phyloP scores from a whole-genome alignment of 2,113 vertebrate species.

The Symphodus melops region DNA sequence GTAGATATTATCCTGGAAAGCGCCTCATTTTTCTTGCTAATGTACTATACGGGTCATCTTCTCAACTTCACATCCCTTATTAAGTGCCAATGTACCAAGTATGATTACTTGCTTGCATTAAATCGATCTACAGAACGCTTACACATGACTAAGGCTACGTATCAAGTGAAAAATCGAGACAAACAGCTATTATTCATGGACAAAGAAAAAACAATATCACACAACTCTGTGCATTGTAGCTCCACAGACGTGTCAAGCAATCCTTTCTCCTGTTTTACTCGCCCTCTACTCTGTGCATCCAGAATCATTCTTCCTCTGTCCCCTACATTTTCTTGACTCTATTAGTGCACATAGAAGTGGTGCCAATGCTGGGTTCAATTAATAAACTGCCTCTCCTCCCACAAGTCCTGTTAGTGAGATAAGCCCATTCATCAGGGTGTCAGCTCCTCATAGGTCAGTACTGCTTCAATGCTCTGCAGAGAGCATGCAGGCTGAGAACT shows the following conservation, averaged over 20 bases:
- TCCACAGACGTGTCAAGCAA: background rate
- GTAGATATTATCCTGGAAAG: background rate
- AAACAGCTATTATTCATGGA: conserved; percentile 13
- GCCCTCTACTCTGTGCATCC: background rate
- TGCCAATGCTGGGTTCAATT: conserved; percentile 10
- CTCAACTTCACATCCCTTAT: conserved; percentile 39
- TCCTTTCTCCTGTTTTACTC: background rate
- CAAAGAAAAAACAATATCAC: background rate
- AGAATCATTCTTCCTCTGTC: background rate
- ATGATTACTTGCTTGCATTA: conserved; percentile 28
- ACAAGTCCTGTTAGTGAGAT: conserved; percentile 23
- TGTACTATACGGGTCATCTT: background rate
- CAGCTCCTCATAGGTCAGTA: conserved; percentile 20
- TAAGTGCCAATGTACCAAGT: too few relatives aligned
- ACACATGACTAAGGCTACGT: background rate
- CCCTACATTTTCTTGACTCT: background rate
- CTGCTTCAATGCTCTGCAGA: conserved; percentile 8
- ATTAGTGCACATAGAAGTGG: background rate
- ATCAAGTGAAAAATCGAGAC: background rate
- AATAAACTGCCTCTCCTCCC: conserved; percentile 32
- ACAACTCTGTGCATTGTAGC: background rate
- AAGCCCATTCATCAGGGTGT: conserved; percentile 27
- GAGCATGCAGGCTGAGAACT: conserved; percentile 3
- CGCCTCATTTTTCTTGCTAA: conserved; percentile 1
- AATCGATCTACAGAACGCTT: conserved; percentile 7